Percentiles rank a stretch among this genome's conserved stretches.
Evolutionary conservation across 2,888 invertebrate genomes (phyloP).

Genomic region (Chymomyza fuscimana): DNA sequence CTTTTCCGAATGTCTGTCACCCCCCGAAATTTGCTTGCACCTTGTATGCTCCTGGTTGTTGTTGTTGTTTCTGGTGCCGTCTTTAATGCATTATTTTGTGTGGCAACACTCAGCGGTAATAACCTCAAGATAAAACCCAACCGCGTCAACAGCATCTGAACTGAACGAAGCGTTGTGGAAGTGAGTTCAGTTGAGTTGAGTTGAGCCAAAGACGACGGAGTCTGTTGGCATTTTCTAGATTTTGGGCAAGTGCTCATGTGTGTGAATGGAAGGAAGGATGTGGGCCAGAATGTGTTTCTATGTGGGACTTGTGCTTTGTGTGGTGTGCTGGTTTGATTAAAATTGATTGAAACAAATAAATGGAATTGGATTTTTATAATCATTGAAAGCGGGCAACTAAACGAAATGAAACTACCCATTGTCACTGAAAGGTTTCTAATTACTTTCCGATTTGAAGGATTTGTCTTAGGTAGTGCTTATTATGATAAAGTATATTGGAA

Average conservation of each 20-base stretch:
- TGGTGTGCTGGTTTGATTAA: slow-evolving; percentile 60
- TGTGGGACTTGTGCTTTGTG: slow-evolving; percentile 13
- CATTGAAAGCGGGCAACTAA: slow-evolving; percentile 32
- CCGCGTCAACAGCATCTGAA: not conserved
- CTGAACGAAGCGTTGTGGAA: not conserved
- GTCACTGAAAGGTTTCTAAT: slow-evolving; percentile 45
- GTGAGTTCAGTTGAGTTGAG: not conserved
- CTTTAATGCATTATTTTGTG: slow-evolving; percentile 70
- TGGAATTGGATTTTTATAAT: slow-evolving; percentile 59
- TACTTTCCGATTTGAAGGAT: slow-evolving; percentile 23
- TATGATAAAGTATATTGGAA: too few relatives aligned
- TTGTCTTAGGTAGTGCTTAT: not conserved
- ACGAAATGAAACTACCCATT: slow-evolving; percentile 37
- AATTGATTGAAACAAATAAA: slow-evolving; percentile 74
- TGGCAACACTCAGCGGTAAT: slow-evolving; percentile 74
- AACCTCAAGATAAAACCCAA: slow-evolving; percentile 66
- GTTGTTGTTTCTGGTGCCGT: not conserved
- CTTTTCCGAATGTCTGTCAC: not conserved
- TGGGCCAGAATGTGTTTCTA: not conserved
- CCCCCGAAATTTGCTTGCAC: not conserved
- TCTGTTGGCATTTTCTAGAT: slow-evolving; percentile 37
- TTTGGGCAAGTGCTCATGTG: slow-evolving; percentile 10
- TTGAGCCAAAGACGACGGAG: slow-evolving; percentile 29
- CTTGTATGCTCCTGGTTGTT: not conserved
- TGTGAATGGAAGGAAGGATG: slow-evolving; percentile 10